Percentiles rank a stretch among this genome's conserved stretches.
These are phyloP conservation scores for Pyrochroa serraticornis DNA, from an alignment of 2,888 invertebrate genomes.

Conservation along the genomic window DNA sequence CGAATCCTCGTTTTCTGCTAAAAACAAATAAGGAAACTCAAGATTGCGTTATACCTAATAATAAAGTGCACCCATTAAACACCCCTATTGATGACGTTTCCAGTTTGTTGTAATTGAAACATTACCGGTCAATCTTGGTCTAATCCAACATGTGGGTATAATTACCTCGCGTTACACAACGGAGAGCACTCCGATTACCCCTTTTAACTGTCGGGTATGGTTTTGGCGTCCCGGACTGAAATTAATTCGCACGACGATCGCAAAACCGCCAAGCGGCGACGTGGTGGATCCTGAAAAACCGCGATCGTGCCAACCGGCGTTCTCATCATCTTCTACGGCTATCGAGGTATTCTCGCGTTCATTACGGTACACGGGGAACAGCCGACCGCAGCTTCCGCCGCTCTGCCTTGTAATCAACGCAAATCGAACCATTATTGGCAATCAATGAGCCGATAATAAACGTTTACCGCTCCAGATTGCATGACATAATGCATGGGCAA, in stretches of 20 bases:
- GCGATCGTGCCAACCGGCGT: conserved; percentile 28
- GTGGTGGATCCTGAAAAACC: conserved; percentile 29
- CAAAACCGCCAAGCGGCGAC: conserved; percentile 22
- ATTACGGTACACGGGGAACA: conserved; percentile 12
- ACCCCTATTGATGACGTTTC: not conserved
- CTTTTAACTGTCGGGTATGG: conserved; percentile 5
- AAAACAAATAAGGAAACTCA: too few relatives aligned
- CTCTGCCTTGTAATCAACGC: conserved; percentile 56
- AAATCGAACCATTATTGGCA: conserved; percentile 57
- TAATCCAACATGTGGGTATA: conserved; percentile 33
- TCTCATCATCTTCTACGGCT: not conserved
- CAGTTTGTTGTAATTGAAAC: not conserved
- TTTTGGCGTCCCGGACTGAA: conserved; percentile 14
- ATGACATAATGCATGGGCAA: conserved; percentile 23
- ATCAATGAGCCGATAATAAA: conserved; percentile 54
- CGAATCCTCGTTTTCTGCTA: too few relatives aligned
- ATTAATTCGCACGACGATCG: conserved; percentile 36
- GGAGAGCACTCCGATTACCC: conserved; percentile 37
- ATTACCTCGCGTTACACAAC: conserved; percentile 37
- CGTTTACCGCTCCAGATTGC: conserved; percentile 27
- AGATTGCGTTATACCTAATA: too few relatives aligned
- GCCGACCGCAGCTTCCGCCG: conserved; percentile 55
- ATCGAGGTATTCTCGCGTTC: conserved; percentile 1
- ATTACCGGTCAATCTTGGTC: conserved; percentile 3
- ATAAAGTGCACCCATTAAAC: too few relatives aligned